phyloP scores from a whole-genome alignment of 2,113 vertebrate species.

The Acanthochromis polyacanthus region DNA sequence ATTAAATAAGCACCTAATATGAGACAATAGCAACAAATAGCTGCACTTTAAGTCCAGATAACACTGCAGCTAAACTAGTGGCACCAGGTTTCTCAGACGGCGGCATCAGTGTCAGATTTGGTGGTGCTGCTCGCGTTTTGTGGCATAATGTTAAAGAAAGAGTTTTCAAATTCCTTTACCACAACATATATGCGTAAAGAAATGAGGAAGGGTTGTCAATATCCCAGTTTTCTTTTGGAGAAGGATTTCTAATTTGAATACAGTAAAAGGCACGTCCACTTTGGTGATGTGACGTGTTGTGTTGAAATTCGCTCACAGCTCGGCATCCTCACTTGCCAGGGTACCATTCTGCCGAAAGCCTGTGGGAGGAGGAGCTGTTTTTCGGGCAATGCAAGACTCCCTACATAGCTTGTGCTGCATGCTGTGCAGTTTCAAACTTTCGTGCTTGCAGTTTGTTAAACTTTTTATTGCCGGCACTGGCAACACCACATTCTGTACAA shows the following conservation, averaged over 20 bases:
- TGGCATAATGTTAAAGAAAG: too few relatives aligned
- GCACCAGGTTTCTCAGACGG: too few relatives aligned
- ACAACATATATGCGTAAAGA: not conserved
- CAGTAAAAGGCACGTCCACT: too few relatives aligned
- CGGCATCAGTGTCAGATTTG: too few relatives aligned
- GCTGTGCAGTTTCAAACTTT: not conserved
- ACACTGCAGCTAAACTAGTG: too few relatives aligned
- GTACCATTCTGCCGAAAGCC: not conserved
- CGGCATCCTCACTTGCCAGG: too few relatives aligned
- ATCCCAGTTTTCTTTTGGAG: not conserved
- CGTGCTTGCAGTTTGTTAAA: not conserved
- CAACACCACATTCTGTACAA: conserved; percentile 5
- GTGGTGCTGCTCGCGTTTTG: too few relatives aligned
- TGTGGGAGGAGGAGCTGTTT: conserved; percentile 4
- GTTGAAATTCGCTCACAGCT: too few relatives aligned
- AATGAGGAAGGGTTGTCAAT: too few relatives aligned
- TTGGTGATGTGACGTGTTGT: too few relatives aligned
- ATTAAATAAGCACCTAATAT: not conserved
- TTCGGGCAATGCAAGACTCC: not conserved
- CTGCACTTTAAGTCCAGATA: not conserved
- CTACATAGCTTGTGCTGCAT: conserved; percentile 7
- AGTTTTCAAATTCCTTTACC: not conserved
- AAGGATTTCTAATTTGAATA: conserved; percentile 1
- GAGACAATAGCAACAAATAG: too few relatives aligned
- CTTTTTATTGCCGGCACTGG: not conserved